A percentile compares a stretch with the other conserved stretches of the same genome.
phyloP scores from a whole-genome alignment of 2,113 vertebrate genomes.

The Brachionichthys hirsutus region DNA sequence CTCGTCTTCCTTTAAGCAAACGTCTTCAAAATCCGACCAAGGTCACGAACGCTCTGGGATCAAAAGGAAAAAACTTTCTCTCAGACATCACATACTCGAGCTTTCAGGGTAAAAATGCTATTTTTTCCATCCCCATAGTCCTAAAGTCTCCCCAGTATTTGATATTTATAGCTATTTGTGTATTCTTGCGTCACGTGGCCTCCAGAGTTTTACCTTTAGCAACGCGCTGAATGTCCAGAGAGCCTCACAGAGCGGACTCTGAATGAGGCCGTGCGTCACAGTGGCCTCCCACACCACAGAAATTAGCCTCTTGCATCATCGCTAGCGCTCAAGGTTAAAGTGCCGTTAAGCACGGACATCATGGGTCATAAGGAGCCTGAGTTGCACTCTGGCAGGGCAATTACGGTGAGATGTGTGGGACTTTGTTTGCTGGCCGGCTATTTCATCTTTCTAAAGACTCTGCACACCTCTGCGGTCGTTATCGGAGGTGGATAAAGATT shows the following conservation, averaged over 20 bases:
- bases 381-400: constrained; percentile 46
- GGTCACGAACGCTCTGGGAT: background rate
- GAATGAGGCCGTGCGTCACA: constrained; percentile 55
- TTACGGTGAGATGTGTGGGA: constrained; percentile 48
- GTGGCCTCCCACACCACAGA: constrained; percentile 26
- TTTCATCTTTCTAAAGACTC: constrained; percentile 23
- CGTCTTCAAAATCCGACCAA: constrained; percentile 17
- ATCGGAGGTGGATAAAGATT: background rate
- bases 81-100: no score
- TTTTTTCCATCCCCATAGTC: background rate
- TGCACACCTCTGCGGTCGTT: constrained; percentile 14
- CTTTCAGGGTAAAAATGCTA: no score
- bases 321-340: constrained; percentile 53
- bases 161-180: constrained; percentile 37
- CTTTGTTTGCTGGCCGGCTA: constrained; percentile 15
- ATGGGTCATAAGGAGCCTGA: constrained; percentile 36
- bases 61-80: no score
- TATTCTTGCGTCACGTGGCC: constrained; percentile 35
- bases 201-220: constrained; percentile 57
- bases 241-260: constrained; percentile 28
- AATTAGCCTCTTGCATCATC: constrained; percentile 63
- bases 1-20: constrained; percentile 20
- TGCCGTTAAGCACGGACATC: constrained; percentile 36
- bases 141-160: background rate
- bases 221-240: constrained; percentile 23